These are phyloP conservation scores for Phoenicopterus ruber DNA, from an alignment of 2,113 vertebrate species.

Conservation along the genomic window DNA sequence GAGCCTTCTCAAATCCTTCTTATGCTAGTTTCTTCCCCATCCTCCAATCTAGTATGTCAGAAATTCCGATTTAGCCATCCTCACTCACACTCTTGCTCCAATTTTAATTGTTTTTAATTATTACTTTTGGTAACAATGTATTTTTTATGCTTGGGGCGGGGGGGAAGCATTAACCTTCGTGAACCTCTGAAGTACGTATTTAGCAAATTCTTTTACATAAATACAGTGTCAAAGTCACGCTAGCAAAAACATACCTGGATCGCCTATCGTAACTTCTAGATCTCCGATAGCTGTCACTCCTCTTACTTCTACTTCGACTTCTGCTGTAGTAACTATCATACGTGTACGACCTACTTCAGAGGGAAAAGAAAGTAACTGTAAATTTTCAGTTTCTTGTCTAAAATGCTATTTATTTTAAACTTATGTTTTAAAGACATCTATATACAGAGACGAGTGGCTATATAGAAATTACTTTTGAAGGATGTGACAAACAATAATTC, in stretches of 20 bases:
- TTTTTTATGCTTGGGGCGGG: neutral
- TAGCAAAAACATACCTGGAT: slow-evolving; percentile 76
- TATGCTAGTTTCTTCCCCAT: neutral
- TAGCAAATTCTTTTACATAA: neutral
- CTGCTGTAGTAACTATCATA: slow-evolving; percentile 91
- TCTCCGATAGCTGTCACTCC: slow-evolving; percentile 82
- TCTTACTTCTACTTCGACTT: slow-evolving; percentile 81
- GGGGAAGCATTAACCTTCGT: neutral
- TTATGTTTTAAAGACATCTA: neutral
- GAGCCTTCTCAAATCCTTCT: neutral
- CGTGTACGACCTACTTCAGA: slow-evolving; percentile 83
- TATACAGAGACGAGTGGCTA: neutral
- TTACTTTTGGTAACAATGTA: neutral
- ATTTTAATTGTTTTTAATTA: neutral
- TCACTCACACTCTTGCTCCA: neutral
- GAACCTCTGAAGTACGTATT: neutral
- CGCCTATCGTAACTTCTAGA: slow-evolving; percentile 81
- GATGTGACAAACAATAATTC: neutral
- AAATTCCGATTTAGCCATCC: neutral
- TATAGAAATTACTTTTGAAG: neutral
- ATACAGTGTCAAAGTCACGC: neutral
- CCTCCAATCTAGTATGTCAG: rapidly evolving
- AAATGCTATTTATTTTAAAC: neutral
- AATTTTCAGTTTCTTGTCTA: neutral
- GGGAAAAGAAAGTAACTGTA: neutral